Conservation (phyloP, 1,140 invertebrate species). For the Aphelinus certus region DNA sequence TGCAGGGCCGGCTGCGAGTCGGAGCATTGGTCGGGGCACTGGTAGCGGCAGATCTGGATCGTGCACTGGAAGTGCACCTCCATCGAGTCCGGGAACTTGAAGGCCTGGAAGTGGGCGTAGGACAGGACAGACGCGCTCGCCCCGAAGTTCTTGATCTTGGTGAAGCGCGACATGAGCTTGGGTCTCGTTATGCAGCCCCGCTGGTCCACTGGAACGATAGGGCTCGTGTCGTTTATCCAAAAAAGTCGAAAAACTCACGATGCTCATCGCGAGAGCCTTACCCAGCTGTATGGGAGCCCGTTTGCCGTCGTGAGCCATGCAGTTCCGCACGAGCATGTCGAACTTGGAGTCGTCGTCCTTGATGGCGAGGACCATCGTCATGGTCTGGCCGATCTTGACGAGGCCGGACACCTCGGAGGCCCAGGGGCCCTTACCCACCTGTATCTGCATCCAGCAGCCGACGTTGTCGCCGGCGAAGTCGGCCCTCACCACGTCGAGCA, state of each 20-base stretch:
- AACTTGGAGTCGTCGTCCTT: constrained; percentile 96
- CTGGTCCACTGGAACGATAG: constrained; percentile 77
- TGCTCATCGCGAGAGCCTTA: constrained; percentile 1
- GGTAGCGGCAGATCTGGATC: constrained; percentile 92
- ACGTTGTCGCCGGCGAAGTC: constrained; percentile 96
- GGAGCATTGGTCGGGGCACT: constrained; percentile 90
- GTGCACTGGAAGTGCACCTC: constrained; percentile 96
- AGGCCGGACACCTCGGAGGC: constrained; percentile 93
- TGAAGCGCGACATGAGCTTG: constrained; percentile 93
- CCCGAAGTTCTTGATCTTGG: constrained; percentile 95
- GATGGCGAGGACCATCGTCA: constrained; percentile 96
- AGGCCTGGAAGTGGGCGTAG: constrained; percentile 93
- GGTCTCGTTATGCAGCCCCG: constrained; percentile 90
- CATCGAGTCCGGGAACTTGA: constrained; percentile 96
- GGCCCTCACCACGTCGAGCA: constrained; percentile 91
- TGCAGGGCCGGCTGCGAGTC: constrained; percentile 64
- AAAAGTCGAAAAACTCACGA: no score
- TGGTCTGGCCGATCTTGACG: constrained; percentile 95
- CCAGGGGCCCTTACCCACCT: constrained; percentile 95
- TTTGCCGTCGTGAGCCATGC: constrained; percentile 94
- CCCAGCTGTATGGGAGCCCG: constrained; percentile 89
- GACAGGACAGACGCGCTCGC: constrained; percentile 90
- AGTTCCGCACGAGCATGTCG: constrained; percentile 94
- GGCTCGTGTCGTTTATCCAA: no score
- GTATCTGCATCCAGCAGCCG: constrained; percentile 94